Conservation (phyloP, 2,888 invertebrate genomes). For the Dryadula phaetusa region DNA sequence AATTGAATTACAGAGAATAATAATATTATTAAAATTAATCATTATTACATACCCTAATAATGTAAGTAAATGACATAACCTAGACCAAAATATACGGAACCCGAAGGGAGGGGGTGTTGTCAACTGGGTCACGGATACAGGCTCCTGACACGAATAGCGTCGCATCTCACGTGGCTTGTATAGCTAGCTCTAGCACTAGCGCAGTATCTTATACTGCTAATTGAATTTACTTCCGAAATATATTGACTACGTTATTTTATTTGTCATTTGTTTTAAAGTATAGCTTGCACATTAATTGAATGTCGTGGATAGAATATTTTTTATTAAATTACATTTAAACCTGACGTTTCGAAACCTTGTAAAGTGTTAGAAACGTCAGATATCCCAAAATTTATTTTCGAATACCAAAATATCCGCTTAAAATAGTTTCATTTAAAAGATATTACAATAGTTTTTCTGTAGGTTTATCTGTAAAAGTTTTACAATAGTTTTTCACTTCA, state of each 20-base stretch:
- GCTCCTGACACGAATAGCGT: conserved; percentile 81
- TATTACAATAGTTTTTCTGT: no score
- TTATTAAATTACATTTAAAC: no score
- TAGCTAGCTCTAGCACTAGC: conserved; percentile 40
- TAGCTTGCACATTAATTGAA: not conserved
- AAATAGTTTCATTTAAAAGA: no score
- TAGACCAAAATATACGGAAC: conserved; percentile 77
- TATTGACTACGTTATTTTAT: conserved; percentile 6
- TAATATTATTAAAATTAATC: not conserved
- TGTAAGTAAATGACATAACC: conserved; percentile 59
- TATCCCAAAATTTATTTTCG: no score
- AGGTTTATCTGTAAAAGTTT: no score
- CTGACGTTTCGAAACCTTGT: not conserved
- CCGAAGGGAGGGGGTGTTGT: conserved; percentile 62
- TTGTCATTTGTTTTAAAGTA: not conserved
- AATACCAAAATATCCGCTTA: no score
- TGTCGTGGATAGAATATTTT: not conserved
- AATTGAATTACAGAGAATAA: not conserved
- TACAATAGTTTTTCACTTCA: no score
- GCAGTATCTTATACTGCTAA: conserved; percentile 36
- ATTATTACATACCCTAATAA: not conserved
- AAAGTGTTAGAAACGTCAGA: no score
- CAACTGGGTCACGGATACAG: conserved; percentile 81
- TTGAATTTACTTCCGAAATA: conserved; percentile 34
- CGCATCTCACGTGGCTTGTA: conserved; percentile 66